Conservation (phyloP, 2,113 vertebrate genomes). For the Vicugna pacos region DNA sequence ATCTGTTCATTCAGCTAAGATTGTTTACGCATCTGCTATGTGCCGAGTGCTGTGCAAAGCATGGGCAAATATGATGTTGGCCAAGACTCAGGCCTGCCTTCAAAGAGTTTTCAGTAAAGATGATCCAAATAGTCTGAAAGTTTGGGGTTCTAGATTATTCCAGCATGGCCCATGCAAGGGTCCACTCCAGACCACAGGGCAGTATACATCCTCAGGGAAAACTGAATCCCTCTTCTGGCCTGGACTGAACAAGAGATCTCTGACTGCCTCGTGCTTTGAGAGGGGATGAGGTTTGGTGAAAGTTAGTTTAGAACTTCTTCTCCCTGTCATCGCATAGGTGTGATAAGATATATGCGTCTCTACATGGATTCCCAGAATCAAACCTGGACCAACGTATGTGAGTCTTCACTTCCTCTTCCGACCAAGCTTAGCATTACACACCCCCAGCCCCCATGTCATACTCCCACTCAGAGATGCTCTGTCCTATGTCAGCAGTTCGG, state of each 20-base stretch:
- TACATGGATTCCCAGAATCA: not conserved
- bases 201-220: not conserved
- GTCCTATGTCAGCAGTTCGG: not conserved
- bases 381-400: not conserved
- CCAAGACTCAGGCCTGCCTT: not conserved
- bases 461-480: not conserved
- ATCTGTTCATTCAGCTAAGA: not conserved
- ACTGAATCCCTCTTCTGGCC: constrained; percentile 6
- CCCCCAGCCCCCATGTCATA: not conserved
- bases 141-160: constrained; percentile 28
- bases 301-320: constrained; percentile 42
- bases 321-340: not conserved
- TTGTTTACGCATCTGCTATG: not conserved
- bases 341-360: not conserved
- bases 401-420: constrained; percentile 25
- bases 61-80: not conserved
- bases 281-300: not conserved
- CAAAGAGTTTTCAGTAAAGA: constrained; percentile 19
- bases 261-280: not conserved
- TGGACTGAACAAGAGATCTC: not conserved
- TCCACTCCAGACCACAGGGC: not conserved
- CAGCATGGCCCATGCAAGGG: not conserved
- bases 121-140: not conserved
- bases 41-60: not conserved
- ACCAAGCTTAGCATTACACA: not conserved